phyloP scores from a whole-genome alignment of 2,888 invertebrate genomes.

The Nowickia ferox region DNA sequence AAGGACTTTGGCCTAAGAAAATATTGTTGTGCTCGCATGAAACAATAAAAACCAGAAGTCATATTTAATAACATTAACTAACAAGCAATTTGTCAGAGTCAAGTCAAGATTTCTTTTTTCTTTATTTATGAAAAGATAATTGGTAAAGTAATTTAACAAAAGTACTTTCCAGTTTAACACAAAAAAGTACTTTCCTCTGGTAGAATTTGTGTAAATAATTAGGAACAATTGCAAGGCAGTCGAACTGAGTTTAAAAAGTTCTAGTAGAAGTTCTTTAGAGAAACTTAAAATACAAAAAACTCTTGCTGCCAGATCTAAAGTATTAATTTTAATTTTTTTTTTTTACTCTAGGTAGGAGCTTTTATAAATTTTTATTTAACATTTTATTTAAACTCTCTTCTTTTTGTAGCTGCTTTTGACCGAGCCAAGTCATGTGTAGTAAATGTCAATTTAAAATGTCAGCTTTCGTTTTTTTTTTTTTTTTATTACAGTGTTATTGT shows the following conservation, averaged over 20 bases:
- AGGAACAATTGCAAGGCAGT: neutral
- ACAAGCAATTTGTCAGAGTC: slow-evolving; percentile 52
- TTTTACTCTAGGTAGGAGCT: neutral
- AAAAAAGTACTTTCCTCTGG: too few species aligned
- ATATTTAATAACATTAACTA: slow-evolving; percentile 52
- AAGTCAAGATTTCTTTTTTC: neutral
- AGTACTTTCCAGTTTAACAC: neutral
- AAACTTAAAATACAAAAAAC: neutral
- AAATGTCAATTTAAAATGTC: slow-evolving; percentile 54
- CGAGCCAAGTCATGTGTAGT: slow-evolving; percentile 1
- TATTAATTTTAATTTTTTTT: neutral
- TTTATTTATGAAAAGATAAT: neutral
- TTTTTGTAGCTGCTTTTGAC: neutral
- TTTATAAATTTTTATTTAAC: neutral
- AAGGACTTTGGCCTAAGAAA: neutral
- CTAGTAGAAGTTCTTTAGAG: too few species aligned
- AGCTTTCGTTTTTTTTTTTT: slow-evolving; percentile 69
- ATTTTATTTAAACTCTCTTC: neutral
- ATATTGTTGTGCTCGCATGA: neutral
- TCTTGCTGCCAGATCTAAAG: neutral
- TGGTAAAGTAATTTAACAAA: neutral
- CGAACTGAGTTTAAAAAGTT: too few species aligned
- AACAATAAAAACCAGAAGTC: slow-evolving; percentile 57
- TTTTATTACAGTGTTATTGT: neutral
- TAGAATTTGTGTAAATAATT: neutral